phyloP scores from a whole-genome alignment of 2,113 vertebrate genomes.

The Scortum barcoo region DNA sequence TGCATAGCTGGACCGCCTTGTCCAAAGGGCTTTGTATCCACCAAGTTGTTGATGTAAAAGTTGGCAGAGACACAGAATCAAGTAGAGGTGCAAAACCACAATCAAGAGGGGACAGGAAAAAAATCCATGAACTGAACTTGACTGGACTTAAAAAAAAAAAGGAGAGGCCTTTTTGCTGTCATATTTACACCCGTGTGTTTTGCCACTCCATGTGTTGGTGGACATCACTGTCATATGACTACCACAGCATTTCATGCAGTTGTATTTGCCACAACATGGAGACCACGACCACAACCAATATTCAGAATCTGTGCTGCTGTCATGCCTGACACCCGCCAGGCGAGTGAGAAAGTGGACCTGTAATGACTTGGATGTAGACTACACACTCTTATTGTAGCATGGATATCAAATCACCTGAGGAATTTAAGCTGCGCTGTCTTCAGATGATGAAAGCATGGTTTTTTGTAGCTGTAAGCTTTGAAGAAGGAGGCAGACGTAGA shows the following conservation, averaged over 20 bases:
- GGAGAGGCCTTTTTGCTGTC: constrained; percentile 77
- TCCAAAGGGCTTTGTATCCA: constrained; percentile 70
- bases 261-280: constrained; percentile 41
- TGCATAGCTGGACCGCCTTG: constrained; percentile 63
- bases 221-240: constrained; percentile 41
- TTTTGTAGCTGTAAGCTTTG: constrained; percentile 32
- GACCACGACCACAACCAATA: constrained; percentile 26
- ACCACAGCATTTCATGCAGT: constrained; percentile 50
- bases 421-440: constrained; percentile 39
- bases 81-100: constrained; percentile 33
- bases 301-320: constrained; percentile 47
- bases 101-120: constrained; percentile 25
- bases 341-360: constrained; percentile 16
- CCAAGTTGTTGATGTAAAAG: constrained; percentile 44
- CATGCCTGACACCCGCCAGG: constrained; percentile 4
- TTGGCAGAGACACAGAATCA: constrained; percentile 20
- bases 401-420: constrained; percentile 46
- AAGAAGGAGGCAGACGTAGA: constrained; percentile 32
- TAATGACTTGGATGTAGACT: constrained; percentile 47
- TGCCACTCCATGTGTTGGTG: constrained; percentile 58
- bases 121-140: constrained; percentile 51
- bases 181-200: constrained; percentile 56
- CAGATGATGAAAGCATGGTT: constrained; percentile 19
- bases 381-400: constrained; percentile 67
- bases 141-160: constrained; percentile 55